These are phyloP conservation scores for Ophion ellenae DNA, from an alignment of 2,888 invertebrate species.

Conservation along the genomic window DNA sequence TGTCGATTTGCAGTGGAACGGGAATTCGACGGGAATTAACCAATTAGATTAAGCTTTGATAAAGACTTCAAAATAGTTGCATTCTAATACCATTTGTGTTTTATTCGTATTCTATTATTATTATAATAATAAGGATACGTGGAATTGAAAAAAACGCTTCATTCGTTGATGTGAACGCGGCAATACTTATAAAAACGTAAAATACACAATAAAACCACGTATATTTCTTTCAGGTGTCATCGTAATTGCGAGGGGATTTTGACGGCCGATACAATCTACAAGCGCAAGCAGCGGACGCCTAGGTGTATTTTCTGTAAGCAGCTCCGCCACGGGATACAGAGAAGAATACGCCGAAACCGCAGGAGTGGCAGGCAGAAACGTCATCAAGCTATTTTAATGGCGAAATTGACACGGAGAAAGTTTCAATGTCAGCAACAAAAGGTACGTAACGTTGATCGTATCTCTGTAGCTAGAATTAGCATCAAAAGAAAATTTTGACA, in stretches of 20 bases:
- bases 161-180: neutral
- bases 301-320: neutral
- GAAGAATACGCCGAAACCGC: neutral
- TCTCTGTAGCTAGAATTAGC: neutral
- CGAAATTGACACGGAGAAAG: neutral
- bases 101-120: too few species aligned
- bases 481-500: too few species aligned
- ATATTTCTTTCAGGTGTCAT: neutral
- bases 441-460: neutral
- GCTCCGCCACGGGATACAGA: neutral
- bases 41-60: neutral
- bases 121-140: too few species aligned
- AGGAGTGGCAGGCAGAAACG: neutral
- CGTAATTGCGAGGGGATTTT: neutral
- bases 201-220: neutral
- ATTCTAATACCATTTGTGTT: too few species aligned
- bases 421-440: neutral
- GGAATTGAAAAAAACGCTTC: too few species aligned
- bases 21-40: neutral
- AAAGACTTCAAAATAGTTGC: too few species aligned
- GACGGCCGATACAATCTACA: neutral
- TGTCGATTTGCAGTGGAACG: conserved; percentile 1
- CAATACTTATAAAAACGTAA: neutral
- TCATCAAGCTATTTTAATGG: neutral
- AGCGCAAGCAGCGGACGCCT: neutral